Percentiles rank a stretch among this genome's conserved stretches.
phyloP scores from a whole-genome alignment of 2,888 invertebrate species.

The Drosophila percnosoma region DNA sequence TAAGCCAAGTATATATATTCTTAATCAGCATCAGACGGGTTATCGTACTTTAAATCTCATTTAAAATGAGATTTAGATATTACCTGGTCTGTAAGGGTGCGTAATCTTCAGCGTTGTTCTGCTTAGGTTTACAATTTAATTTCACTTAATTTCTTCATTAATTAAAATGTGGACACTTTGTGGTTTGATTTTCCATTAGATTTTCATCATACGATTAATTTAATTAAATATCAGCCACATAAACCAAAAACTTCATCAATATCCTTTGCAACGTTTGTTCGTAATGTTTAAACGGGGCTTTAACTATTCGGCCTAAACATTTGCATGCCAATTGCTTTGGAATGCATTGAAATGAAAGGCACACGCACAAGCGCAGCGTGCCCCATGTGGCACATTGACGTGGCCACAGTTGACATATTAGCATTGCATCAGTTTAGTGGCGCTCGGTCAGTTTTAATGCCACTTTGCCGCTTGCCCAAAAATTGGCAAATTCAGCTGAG shows the following conservation, averaged over 20 bases:
- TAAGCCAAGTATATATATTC: neutral
- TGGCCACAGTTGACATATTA: constrained; percentile 10
- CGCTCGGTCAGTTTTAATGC: constrained; percentile 15
- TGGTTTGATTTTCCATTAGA: neutral
- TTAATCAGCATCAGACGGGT: neutral
- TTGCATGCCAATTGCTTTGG: neutral
- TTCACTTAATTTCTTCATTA: neutral
- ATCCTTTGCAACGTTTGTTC: neutral
- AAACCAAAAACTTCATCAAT: neutral
- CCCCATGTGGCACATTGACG: constrained; percentile 24
- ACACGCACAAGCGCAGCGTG: neutral
- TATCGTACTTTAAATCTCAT: neutral
- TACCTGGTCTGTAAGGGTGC: accelerated
- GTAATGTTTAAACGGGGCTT: neutral
- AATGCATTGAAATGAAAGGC: constrained; percentile 6
- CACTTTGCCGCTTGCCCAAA: neutral
- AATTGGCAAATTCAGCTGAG: constrained; percentile 20
- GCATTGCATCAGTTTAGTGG: neutral
- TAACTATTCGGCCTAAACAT: neutral
- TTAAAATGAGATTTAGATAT: neutral
- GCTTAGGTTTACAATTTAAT: neutral
- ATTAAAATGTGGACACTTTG: neutral
- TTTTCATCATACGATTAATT: neutral
- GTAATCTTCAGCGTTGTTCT: neutral
- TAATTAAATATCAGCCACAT: neutral